Evolutionary conservation across 2,113 vertebrate genomes (phyloP), one percentile per base, ranked within the genome.

Genomic region (Elaphurus davidianus): DNA sequence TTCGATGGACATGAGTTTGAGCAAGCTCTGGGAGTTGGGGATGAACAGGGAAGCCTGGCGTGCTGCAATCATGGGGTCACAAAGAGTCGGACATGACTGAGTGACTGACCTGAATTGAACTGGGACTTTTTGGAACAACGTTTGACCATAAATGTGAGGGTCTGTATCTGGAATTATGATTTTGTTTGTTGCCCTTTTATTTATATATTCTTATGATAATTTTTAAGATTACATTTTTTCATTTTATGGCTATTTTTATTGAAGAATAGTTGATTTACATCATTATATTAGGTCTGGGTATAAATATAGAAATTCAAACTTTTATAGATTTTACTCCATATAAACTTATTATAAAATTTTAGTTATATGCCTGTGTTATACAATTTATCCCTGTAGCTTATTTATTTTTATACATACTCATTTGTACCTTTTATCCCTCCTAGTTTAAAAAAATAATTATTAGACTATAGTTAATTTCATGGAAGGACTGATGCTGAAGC

Each of bases 21-120:
- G n/a, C 36, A 36, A 71, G 5, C 0, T 71, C 67, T 0, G 0
- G 2, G n/a, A 71, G n/a, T 23, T 71, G n/a, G 8, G 6, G 67
- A 40, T 71, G 10, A 36, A 71, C 10, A 71, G n/a, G 19, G 19
- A 71, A 10, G 67, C 2, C 67, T 71, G 9, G n/a, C 0, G 0
- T 40, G 67, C 19, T 40, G 9, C 1, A 0, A 2, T 71, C n/a
- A 40, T 23, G 19, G 67, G 19, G 10, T 71, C 1, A 0, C 67
- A 71, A 71, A 36, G 67, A 40, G 19, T 6, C 0, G 0, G 19
- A 71, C 4, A 40, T 0, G 2, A 23, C 67, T 40, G 10, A 40
- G 67, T 5, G 6, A 71, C 67, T 71, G 19, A 67, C n/a, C 33
- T 64, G 62, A 67, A 15, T 14, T 76, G 71, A 76, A 71, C 5